Conservation (phyloP, 2,113 vertebrate genomes). For the Brachyistius frenatus region DNA sequence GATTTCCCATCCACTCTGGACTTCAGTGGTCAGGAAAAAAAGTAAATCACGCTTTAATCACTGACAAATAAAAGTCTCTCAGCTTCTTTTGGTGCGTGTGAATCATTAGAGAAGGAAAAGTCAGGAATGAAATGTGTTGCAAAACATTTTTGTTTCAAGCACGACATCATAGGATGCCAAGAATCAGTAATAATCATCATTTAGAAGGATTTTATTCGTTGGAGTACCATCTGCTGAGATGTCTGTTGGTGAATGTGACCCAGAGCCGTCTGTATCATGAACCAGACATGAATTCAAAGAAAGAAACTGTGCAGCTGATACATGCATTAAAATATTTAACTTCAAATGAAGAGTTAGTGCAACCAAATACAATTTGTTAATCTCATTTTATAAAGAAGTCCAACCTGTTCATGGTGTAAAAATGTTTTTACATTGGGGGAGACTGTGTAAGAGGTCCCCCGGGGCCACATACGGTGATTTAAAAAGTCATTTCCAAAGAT, state of each 20-base stretch:
- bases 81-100: not conserved
- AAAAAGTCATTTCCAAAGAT: too few species aligned
- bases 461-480: too few species aligned
- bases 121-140: not conserved
- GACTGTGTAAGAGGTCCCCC: too few species aligned
- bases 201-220: not conserved
- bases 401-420: not conserved
- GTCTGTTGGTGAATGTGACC: too few species aligned
- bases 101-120: not conserved
- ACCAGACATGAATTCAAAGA: not conserved
- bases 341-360: not conserved
- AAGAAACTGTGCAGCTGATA: not conserved
- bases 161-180: not conserved
- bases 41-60: conserved; percentile 13
- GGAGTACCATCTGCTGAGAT: too few species aligned
- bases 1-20: conserved; percentile 49
- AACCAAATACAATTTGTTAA: not conserved
- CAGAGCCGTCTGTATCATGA: too few species aligned
- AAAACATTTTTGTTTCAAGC: not conserved
- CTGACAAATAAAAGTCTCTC: not conserved
- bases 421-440: too few species aligned
- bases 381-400: not conserved
- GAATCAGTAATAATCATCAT: not conserved
- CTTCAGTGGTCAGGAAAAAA: conserved; percentile 19
- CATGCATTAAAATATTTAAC: not conserved